Percentiles rank a stretch among this genome's conserved stretches.
These are phyloP conservation scores for Bucco capensis DNA, from an alignment of 2,113 vertebrate genomes.

Conservation along the genomic window DNA sequence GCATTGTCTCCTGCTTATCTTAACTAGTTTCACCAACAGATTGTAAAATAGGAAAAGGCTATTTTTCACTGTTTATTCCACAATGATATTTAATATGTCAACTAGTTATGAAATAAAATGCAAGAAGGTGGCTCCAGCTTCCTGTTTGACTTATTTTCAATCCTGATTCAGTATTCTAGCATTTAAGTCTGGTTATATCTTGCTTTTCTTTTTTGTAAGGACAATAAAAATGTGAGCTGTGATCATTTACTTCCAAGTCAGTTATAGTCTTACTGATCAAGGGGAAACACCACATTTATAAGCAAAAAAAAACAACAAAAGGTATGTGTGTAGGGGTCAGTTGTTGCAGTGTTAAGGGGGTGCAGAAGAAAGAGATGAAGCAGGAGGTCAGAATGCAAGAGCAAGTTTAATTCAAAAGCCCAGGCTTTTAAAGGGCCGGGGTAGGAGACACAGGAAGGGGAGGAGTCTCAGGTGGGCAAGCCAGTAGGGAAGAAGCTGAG, in stretches of 20 bases:
- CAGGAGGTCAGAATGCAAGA: too few relatives aligned
- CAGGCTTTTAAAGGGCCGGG: too few relatives aligned
- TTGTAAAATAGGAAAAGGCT: background rate
- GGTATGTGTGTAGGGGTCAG: too few relatives aligned
- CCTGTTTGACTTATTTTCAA: background rate
- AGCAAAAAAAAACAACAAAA: background rate
- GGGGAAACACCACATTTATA: slow-evolving; percentile 30
- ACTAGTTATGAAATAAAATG: background rate
- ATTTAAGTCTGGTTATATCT: background rate
- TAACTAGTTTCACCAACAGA: background rate
- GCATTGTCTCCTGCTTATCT: background rate
- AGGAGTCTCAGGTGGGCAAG: too few relatives aligned
- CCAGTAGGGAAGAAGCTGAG: too few relatives aligned
- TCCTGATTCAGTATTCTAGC: background rate
- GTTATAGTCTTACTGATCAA: slow-evolving; percentile 47
- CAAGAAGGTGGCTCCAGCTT: background rate
- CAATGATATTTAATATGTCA: background rate
- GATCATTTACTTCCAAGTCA: slow-evolving; percentile 51
- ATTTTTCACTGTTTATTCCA: background rate
- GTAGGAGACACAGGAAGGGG: too few relatives aligned
- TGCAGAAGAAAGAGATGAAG: too few relatives aligned
- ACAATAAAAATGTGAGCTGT: slow-evolving; percentile 20
- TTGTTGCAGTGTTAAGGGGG: too few relatives aligned
- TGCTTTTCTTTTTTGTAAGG: slow-evolving; percentile 34
- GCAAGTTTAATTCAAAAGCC: too few relatives aligned